Conservation (phyloP, 1,140 invertebrate genomes). For the Trichonephila inaurata region DNA sequence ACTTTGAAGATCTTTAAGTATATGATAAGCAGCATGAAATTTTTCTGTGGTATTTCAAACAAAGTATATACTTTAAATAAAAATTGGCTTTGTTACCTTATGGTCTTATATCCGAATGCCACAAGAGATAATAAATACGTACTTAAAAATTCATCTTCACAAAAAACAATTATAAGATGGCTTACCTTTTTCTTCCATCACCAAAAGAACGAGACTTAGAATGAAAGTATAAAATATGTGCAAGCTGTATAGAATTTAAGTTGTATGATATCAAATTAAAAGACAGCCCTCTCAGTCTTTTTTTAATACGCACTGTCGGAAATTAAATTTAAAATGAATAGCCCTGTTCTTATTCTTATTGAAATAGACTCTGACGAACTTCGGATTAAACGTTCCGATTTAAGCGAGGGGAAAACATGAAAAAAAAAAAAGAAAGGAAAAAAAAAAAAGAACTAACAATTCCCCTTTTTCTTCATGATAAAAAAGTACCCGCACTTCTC, state of each 20-base stretch:
- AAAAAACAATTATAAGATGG: background rate
- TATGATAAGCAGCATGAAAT: too few relatives aligned
- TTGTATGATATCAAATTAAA: background rate
- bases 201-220: background rate
- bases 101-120: too few relatives aligned
- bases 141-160: background rate
- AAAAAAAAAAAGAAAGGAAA: too few relatives aligned
- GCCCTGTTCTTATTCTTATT: conserved; percentile 34
- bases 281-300: background rate
- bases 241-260: background rate
- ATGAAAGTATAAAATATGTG: background rate
- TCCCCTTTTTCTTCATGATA: conserved; percentile 29
- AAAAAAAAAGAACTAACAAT: conserved; percentile 1
- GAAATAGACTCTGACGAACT: conserved; percentile 60
- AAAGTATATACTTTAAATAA: too few relatives aligned
- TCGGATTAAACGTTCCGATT: conserved; percentile 49
- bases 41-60: too few relatives aligned
- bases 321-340: conserved; percentile 66
- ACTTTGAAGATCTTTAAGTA: too few relatives aligned
- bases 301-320: conserved; percentile 37
- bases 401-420: conserved; percentile 7
- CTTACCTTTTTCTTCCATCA: background rate
- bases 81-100: too few relatives aligned
- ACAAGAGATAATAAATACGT: too few relatives aligned
- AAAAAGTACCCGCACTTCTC: conserved; percentile 48